Evolutionary conservation across 2,113 vertebrate species (phyloP).

Genomic region (Hyperoodon ampullatus): DNA sequence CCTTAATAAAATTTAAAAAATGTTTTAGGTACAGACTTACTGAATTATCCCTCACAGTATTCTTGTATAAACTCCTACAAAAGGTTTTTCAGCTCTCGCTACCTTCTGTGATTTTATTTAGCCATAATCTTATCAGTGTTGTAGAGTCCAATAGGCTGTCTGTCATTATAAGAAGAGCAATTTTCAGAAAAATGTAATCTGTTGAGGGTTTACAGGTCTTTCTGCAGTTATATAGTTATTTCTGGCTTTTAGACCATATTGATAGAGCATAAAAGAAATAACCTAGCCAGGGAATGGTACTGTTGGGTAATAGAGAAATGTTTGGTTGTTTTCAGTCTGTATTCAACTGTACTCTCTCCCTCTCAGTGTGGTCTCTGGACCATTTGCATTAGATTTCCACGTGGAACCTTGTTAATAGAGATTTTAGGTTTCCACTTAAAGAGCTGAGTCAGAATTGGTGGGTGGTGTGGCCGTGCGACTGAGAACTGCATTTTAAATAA

Average conservation of each 20-base stretch:
- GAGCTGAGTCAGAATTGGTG: neutral
- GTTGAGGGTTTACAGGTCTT: neutral
- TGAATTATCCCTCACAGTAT: neutral
- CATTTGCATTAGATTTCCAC: neutral
- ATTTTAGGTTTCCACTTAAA: neutral
- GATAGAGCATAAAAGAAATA: neutral
- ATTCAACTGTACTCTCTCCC: neutral
- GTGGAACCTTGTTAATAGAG: neutral
- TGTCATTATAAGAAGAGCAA: neutral
- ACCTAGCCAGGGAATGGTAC: neutral
- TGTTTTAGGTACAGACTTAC: constrained; percentile 41
- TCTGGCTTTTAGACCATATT: constrained; percentile 45
- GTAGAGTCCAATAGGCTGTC: neutral
- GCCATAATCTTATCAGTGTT: neutral
- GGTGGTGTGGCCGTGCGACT: neutral
- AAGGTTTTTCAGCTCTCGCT: constrained; percentile 24
- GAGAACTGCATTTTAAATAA: neutral
- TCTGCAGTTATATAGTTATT: neutral
- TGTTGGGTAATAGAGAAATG: neutral
- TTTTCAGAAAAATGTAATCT: constrained; percentile 45
- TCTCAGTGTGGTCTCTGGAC: neutral
- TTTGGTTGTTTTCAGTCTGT: neutral
- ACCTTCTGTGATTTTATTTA: constrained; percentile 44
- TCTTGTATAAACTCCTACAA: constrained; percentile 25
- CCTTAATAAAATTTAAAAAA: constrained; percentile 24